phyloP scores from a whole-genome alignment of 2,113 vertebrate genomes.

The Perca flavescens region DNA sequence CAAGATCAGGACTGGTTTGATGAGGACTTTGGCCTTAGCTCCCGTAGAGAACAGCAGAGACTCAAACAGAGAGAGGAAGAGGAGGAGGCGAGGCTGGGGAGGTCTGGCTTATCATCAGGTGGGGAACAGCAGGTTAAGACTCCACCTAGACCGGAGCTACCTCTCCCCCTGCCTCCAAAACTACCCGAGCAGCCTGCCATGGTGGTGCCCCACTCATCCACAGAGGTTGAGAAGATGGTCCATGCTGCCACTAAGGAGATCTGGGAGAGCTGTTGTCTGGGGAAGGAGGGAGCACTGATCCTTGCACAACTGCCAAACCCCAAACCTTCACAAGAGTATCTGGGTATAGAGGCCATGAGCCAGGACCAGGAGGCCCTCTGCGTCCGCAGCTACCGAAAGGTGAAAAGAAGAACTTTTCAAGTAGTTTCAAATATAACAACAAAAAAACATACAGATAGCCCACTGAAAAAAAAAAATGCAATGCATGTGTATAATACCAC shows the following conservation, averaged over 20 bases:
- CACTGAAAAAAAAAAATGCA: neutral
- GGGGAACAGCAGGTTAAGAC: conserved; percentile 76
- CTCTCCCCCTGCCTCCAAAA: conserved; percentile 81
- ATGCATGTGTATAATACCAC: neutral
- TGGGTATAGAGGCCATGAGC: conserved; percentile 73
- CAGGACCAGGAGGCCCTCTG: conserved; percentile 86
- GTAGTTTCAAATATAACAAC: neutral
- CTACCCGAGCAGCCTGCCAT: conserved; percentile 88
- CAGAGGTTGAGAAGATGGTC: conserved; percentile 92
- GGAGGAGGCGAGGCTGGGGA: conserved; percentile 59
- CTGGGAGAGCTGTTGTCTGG: conserved; percentile 90
- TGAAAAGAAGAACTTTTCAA: conserved; percentile 50
- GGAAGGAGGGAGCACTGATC: conserved; percentile 78
- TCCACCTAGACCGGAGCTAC: conserved; percentile 85
- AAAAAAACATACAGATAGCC: neutral
- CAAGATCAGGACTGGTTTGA: conserved; percentile 99
- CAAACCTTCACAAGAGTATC: conserved; percentile 79
- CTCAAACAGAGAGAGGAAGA: conserved; percentile 83
- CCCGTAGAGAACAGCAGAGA: conserved; percentile 87
- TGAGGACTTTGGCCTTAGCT: conserved; percentile 97
- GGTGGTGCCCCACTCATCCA: conserved; percentile 90
- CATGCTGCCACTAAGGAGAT: conserved; percentile 88
- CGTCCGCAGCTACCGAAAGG: conserved; percentile 92
- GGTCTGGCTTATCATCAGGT: conserved; percentile 39
- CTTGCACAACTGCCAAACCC: conserved; percentile 67